These are phyloP conservation scores for Zonitis immaculata DNA, from an alignment of 2,888 invertebrate genomes.

Conservation along the genomic window DNA sequence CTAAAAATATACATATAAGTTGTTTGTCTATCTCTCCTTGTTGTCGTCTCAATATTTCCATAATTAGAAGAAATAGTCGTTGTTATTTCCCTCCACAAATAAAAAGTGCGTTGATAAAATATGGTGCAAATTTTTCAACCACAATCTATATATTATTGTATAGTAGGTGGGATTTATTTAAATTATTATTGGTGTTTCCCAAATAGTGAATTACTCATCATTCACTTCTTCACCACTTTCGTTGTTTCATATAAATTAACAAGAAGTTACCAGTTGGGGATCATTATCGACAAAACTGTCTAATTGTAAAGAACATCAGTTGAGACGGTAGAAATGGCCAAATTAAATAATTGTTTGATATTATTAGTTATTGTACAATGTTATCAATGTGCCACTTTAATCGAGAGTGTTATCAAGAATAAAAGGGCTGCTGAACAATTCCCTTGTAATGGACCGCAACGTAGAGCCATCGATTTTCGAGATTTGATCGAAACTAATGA, in stretches of 20 bases:
- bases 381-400: neutral
- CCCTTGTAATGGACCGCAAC: slow-evolving; percentile 3
- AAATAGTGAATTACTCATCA: neutral
- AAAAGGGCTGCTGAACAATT: neutral
- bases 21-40: too few relatives aligned
- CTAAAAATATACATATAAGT: too few relatives aligned
- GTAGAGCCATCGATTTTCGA: neutral
- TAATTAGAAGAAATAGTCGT: too few relatives aligned
- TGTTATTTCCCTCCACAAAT: too few relatives aligned
- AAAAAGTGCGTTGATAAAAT: neutral
- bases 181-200: neutral
- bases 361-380: neutral
- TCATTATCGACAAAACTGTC: neutral
- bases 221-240: neutral
- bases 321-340: neutral
- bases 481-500: slow-evolving; percentile 1
- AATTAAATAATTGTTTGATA: neutral
- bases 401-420: neutral
- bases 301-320: neutral
- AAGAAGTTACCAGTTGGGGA: neutral
- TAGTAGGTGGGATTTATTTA: neutral
- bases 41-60: too few relatives aligned
- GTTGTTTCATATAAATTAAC: neutral
- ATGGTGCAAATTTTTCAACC: neutral
- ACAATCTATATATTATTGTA: neutral